These are phyloP conservation scores for Salticus scenicus DNA, from an alignment of 2,888 invertebrate species.

Conservation along the genomic window DNA sequence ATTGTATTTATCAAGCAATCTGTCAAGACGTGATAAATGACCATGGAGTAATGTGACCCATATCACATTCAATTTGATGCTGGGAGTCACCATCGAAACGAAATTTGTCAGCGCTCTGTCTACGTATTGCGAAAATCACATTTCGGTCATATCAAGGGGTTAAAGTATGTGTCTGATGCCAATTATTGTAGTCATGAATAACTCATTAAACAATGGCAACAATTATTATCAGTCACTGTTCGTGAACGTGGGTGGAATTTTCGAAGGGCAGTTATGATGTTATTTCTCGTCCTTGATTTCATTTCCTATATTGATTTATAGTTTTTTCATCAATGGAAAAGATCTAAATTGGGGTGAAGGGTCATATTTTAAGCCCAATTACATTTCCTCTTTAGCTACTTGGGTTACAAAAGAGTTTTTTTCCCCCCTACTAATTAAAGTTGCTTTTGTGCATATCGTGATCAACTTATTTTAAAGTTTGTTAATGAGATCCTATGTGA, in stretches of 20 bases:
- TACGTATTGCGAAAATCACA: background rate
- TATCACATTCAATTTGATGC: slow-evolving; percentile 16
- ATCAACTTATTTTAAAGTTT: no score
- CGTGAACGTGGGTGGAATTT: background rate
- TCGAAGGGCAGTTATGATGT: background rate
- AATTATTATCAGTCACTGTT: slow-evolving; percentile 2
- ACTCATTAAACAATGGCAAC: background rate
- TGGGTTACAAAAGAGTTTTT: no score
- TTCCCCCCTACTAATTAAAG: no score
- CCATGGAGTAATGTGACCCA: slow-evolving; percentile 52
- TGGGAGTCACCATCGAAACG: background rate
- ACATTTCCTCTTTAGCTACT: background rate
- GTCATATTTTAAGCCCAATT: background rate
- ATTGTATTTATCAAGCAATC: slow-evolving; percentile 22
- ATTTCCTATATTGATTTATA: background rate
- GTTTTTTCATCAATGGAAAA: background rate
- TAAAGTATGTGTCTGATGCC: background rate
- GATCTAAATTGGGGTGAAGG: background rate
- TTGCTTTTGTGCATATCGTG: no score
- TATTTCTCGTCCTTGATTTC: background rate
- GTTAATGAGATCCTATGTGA: no score
- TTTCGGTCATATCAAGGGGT: background rate
- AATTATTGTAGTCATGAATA: background rate
- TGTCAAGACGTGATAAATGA: slow-evolving; percentile 27
- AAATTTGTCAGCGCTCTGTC: background rate